Evolutionary conservation across 2,113 vertebrate genomes (phyloP), one percentile per base, ranked within the genome.

Genomic region (Kryptolebias marmoratus): DNA sequence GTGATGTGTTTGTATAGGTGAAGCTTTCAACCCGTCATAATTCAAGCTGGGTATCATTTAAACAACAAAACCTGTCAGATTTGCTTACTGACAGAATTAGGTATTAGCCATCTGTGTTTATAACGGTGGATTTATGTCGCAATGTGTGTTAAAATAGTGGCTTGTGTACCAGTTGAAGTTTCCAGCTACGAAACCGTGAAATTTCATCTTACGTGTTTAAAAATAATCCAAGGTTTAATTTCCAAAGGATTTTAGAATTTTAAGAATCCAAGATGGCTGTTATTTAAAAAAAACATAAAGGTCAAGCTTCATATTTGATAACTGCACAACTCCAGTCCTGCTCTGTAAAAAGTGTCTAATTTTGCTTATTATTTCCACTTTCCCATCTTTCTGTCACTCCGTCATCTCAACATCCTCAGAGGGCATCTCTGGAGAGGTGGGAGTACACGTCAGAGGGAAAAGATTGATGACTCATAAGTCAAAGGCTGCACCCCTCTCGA

Each of bases 391-490:
- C 16, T 0, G 6, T 44, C 16, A 45, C 53, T 44, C 15, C 49
- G 27, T 56, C 27, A 36, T 50, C 67, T 71, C 39, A 12, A 54
- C 68, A 39, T 75, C 69, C 45, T 68, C 67, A 11, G 75, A 81
- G 81, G 66, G 61, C 68, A 71, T 87, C 87, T 85, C 77, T 79
- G 39, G 74, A 56, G 77, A 44, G 1, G 52, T 74, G 71, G 74
- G 80, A 64, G 65, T 73, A 79, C 82, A 81, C 90, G 92, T 87
- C 92, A 88, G 82, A 50, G 3, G 52, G 2, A 4, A 1, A 52
- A 87, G 90, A 94, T 91, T 88, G 91, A 94, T 92, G 91, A 87
- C 85, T 62, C 27, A 1, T 0, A 63, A 85, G 91, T 77, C 89
- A 92, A 82, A 91, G 92, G 89, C 80, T 61, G 63, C 57, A 69